Conservation (phyloP, 92 coral and sea anemone genomes). For the Meandrina meandrites region DNA sequence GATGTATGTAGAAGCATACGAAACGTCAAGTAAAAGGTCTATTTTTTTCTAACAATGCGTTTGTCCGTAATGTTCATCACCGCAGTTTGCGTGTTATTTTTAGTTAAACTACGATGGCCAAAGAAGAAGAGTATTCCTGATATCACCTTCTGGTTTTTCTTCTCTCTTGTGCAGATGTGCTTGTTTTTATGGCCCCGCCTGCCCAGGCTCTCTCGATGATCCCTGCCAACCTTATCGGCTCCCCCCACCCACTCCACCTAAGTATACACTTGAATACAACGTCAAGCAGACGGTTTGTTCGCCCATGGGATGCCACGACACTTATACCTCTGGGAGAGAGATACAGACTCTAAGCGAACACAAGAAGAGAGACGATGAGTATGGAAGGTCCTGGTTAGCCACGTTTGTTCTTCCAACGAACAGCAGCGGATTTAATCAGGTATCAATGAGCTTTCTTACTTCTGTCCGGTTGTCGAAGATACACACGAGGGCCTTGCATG, state of each 20-base stretch:
- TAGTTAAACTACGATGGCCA: too few species aligned
- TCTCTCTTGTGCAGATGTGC: constrained; percentile 35
- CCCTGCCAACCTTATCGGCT: constrained; percentile 66
- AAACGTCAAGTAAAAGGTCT: too few species aligned
- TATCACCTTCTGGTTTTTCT: too few species aligned
- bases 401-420: constrained; percentile 8
- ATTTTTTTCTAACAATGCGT: too few species aligned
- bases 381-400: neutral
- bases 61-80: too few species aligned
- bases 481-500: too few species aligned
- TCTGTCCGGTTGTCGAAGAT: too few species aligned
- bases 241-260: constrained; percentile 61
- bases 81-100: too few species aligned
- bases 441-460: neutral
- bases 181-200: constrained; percentile 58
- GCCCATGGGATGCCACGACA: constrained; percentile 17
- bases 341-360: neutral
- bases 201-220: constrained; percentile 49
- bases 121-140: too few species aligned
- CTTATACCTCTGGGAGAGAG: neutral
- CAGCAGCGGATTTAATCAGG: neutral
- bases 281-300: constrained; percentile 1
- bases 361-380: constrained; percentile 20
- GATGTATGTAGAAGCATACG: too few species aligned
- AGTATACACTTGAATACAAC: constrained; percentile 45